Evolutionary conservation across 1,140 invertebrate species (phyloP).

Genomic region (Hyles euphorbiae): DNA sequence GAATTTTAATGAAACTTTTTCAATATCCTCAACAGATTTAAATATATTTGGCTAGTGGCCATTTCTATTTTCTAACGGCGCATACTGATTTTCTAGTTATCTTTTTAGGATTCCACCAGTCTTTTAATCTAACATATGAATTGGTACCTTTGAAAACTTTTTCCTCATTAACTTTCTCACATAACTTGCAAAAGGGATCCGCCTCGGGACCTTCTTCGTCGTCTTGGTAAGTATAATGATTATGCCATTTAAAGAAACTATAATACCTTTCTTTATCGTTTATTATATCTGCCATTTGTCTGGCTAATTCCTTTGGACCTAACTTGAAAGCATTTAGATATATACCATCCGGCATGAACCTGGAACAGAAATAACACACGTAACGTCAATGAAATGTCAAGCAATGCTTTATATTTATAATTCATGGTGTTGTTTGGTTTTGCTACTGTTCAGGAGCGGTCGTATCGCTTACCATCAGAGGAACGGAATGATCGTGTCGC

Average conservation of each 20-base stretch:
- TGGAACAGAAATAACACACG: slow-evolving; percentile 13
- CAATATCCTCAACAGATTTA: too few species aligned
- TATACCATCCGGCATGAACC: slow-evolving; percentile 33
- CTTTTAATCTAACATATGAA: too few species aligned
- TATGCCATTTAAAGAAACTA: slow-evolving; percentile 33
- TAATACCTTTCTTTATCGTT: slow-evolving; percentile 23
- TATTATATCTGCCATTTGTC: slow-evolving; percentile 25
- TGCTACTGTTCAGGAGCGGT: too few species aligned
- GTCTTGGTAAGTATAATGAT: slow-evolving; percentile 28
- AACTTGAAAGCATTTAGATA: slow-evolving; percentile 25
- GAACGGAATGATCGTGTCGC: too few species aligned
- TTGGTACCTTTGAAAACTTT: slow-evolving; percentile 16
- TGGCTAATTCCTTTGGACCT: slow-evolving; percentile 16
- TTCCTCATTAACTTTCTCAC: slow-evolving; percentile 26
- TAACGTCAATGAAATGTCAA: background rate
- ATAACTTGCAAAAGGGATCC: slow-evolving; percentile 30
- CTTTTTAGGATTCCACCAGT: too few species aligned
- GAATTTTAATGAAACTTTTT: too few species aligned
- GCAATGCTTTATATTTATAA: background rate
- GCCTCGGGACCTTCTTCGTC: slow-evolving; percentile 16
- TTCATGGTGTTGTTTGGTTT: background rate
- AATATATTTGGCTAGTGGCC: too few species aligned
- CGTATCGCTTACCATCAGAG: too few species aligned
- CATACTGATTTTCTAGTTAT: too few species aligned
- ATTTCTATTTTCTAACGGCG: too few species aligned